phyloP scores from a whole-genome alignment of 2,888 invertebrate species.

The Ophraella communa region DNA sequence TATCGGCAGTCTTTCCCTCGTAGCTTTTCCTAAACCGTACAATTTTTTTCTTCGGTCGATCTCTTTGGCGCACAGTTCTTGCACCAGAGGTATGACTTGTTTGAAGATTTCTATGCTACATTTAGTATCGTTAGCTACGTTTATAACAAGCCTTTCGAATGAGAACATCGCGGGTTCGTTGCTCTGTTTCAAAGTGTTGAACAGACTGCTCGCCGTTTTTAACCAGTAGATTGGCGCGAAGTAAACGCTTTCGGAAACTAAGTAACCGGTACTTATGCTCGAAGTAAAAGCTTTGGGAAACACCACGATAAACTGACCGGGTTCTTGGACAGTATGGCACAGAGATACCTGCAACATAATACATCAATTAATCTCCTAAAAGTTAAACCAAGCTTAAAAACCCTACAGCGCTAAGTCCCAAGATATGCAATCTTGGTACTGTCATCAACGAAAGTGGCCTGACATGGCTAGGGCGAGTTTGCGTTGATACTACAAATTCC shows the following conservation, averaged over 20 bases:
- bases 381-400: no score
- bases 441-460: no score
- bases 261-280: slow-evolving; percentile 86
- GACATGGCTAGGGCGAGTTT: no score
- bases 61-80: slow-evolving; percentile 69
- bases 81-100: slow-evolving; percentile 70
- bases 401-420: no score
- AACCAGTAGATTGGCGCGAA: slow-evolving; percentile 87
- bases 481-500: no score
- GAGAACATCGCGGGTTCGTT: slow-evolving; percentile 93
- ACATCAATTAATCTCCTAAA: no score
- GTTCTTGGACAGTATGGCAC: slow-evolving; percentile 80
- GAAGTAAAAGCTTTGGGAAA: slow-evolving; percentile 90
- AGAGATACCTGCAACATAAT: slow-evolving; percentile 66
- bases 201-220: slow-evolving; percentile 72
- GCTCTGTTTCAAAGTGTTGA: slow-evolving; percentile 79
- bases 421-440: no score
- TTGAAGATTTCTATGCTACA: slow-evolving; percentile 35
- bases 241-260: slow-evolving; percentile 90
- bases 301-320: slow-evolving; percentile 88
- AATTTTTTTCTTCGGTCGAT: slow-evolving; percentile 69
- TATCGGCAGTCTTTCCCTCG: slow-evolving; percentile 68
- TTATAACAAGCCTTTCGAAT: slow-evolving; percentile 79
- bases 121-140: slow-evolving; percentile 71
- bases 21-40: slow-evolving; percentile 67